Conservation (phyloP, 2,113 vertebrate species). For the Damaliscus lunatus region DNA sequence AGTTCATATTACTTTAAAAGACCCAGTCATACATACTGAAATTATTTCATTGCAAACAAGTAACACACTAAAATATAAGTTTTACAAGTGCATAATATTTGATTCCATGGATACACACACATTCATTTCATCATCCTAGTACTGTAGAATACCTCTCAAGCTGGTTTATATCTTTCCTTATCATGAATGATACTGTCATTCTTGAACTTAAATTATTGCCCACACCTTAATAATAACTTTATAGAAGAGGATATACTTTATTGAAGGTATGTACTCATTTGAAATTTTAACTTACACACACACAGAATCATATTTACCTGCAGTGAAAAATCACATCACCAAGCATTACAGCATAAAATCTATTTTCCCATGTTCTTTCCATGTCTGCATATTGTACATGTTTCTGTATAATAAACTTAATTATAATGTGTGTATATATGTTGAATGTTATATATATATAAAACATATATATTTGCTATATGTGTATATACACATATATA, state of each 20-base stretch:
- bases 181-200: background rate
- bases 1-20: background rate
- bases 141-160: background rate
- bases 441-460: background rate
- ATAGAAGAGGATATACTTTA: background rate
- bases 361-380: background rate
- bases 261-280: background rate
- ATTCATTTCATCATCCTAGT: background rate
- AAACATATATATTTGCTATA: background rate
- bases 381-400: background rate
- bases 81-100: background rate
- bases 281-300: background rate
- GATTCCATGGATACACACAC: background rate
- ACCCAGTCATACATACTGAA: background rate
- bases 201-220: background rate
- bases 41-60: background rate
- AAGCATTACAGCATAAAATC: background rate
- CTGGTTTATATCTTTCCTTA: background rate
- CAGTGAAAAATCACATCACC: background rate
- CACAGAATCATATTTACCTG: background rate
- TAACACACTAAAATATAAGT: background rate
- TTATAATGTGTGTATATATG: background rate
- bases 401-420: background rate
- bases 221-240: background rate
- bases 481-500: background rate